phyloP scores from a whole-genome alignment of 2,797 vertebrate genomes.

The Myiotriccus ornatus region DNA sequence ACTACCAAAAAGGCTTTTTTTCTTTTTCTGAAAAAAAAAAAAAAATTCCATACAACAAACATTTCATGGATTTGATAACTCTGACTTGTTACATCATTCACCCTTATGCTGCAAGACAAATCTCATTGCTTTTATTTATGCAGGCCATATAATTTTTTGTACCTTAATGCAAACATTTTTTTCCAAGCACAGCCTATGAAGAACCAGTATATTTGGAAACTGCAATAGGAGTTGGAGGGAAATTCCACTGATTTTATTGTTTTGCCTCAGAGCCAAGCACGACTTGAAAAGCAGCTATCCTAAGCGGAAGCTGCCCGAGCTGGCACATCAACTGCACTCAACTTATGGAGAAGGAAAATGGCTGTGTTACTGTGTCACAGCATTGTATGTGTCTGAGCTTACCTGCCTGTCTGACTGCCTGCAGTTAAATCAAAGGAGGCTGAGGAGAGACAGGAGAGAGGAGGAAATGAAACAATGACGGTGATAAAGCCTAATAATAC shows the following conservation, averaged over 20 bases:
- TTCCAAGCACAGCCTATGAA: neutral
- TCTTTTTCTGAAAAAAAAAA: neutral
- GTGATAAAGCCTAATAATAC: neutral
- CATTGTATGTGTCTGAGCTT: neutral
- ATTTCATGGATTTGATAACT: neutral
- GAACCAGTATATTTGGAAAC: neutral
- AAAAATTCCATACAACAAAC: neutral
- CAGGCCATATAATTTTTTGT: neutral
- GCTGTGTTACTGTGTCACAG: neutral
- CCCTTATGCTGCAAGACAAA: neutral
- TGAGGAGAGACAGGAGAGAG: neutral
- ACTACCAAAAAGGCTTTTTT: neutral
- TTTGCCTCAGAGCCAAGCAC: neutral
- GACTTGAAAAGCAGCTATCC: neutral
- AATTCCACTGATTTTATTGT: neutral
- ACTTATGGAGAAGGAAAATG: neutral
- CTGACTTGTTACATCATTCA: neutral
- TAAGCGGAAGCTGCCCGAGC: neutral
- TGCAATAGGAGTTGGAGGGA: neutral
- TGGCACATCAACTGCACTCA: accelerated
- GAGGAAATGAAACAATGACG: neutral
- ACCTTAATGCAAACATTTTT: neutral
- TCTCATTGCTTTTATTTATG: neutral
- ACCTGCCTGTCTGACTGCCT: neutral
- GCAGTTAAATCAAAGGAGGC: neutral